These are phyloP conservation scores for Eupithecia inturbata DNA, from an alignment of 2,888 invertebrate genomes.

Conservation along the genomic window DNA sequence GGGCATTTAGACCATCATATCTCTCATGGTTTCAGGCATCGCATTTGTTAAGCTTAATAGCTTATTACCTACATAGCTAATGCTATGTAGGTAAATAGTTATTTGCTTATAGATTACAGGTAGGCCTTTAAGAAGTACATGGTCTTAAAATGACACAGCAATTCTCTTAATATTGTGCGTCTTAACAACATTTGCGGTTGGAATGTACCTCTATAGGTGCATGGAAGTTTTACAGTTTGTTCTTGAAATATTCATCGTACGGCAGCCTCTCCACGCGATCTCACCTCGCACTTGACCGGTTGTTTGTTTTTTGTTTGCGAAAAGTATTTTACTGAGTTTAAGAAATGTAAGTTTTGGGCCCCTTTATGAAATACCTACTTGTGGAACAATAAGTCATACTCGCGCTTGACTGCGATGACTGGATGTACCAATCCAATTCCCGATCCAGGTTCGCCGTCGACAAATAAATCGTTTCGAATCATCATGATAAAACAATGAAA, in stretches of 20 bases:
- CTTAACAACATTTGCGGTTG: background rate
- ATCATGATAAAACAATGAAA: background rate
- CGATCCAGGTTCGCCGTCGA: too few species aligned
- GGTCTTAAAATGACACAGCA: background rate
- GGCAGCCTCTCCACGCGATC: conserved; percentile 1
- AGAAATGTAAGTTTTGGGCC: background rate
- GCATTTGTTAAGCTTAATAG: background rate
- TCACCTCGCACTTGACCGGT: background rate
- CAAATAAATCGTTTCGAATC: too few species aligned
- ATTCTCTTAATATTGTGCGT: background rate
- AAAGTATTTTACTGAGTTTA: background rate
- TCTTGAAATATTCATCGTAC: background rate
- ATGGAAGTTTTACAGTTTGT: background rate
- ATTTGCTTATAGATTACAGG: background rate
- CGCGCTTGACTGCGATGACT: too few species aligned
- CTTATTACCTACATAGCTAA: too few species aligned
- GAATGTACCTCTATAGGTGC: background rate
- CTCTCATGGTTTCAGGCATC: background rate
- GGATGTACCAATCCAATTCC: too few species aligned
- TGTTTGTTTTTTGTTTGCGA: background rate
- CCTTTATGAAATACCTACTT: background rate
- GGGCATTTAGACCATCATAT: background rate
- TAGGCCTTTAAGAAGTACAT: background rate
- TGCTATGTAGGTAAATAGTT: too few species aligned
- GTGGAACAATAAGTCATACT: too few species aligned